A percentile compares a stretch with the other conserved stretches of the same genome.
These are phyloP conservation scores for Avahi laniger DNA, from an alignment of 2,797 vertebrate genomes.

Conservation along the genomic window DNA sequence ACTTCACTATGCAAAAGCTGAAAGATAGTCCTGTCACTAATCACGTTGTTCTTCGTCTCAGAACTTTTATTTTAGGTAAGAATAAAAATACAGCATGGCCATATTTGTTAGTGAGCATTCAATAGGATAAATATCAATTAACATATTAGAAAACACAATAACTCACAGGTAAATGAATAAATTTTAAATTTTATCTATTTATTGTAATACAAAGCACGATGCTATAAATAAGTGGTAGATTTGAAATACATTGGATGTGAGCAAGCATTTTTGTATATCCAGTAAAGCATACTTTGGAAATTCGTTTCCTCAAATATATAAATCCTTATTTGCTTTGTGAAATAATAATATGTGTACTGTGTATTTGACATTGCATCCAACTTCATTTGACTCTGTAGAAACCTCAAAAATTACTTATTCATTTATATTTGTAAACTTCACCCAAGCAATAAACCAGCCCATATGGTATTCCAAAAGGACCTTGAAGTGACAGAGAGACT, in stretches of 20 bases:
- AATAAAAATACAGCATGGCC: not conserved
- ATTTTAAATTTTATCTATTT: not conserved
- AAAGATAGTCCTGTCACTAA: not conserved
- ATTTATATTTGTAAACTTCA: slow-evolving; percentile 61
- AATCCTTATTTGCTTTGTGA: slow-evolving; percentile 34
- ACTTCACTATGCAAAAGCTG: not conserved
- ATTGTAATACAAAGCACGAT: not conserved
- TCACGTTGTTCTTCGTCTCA: not conserved
- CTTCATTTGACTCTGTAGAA: slow-evolving; percentile 65
- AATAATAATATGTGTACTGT: not conserved
- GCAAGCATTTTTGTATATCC: not conserved
- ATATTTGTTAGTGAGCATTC: not conserved
- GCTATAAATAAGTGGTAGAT: not conserved
- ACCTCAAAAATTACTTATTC: slow-evolving; percentile 45
- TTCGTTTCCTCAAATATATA: slow-evolving; percentile 21
- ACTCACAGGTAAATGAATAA: not conserved
- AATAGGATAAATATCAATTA: not conserved
- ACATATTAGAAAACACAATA: not conserved
- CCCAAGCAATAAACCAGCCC: slow-evolving; percentile 44
- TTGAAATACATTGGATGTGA: not conserved
- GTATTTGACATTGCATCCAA: not conserved
- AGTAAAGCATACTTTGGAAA: slow-evolving; percentile 31
- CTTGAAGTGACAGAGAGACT: slow-evolving; percentile 61
- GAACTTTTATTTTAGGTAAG: not conserved
- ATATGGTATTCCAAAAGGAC: slow-evolving; percentile 42